These are phyloP conservation scores for Bostrychus sinensis DNA, from an alignment of 2,113 vertebrate species.

Conservation along the genomic window DNA sequence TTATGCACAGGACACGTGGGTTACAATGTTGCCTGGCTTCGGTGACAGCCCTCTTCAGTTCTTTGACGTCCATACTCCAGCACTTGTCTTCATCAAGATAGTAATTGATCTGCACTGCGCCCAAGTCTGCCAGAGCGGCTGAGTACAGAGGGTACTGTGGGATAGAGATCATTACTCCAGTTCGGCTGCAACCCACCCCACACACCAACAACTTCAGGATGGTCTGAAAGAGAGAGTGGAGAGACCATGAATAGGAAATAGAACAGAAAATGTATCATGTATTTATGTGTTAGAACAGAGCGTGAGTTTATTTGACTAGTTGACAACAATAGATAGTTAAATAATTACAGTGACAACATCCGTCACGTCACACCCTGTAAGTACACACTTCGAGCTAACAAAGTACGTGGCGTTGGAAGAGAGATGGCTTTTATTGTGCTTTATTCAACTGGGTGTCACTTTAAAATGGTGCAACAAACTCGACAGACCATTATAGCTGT, in stretches of 20 bases:
- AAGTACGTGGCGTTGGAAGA: neutral
- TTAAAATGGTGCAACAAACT: neutral
- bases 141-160: slow-evolving; percentile 96
- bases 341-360: neutral
- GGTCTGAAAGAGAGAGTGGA: slow-evolving; percentile 68
- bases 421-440: neutral
- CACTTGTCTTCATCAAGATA: slow-evolving; percentile 87
- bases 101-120: slow-evolving; percentile 85
- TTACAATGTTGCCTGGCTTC: slow-evolving; percentile 81
- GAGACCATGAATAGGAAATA: neutral
- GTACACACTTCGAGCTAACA: neutral
- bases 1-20: slow-evolving; percentile 87
- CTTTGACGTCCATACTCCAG: slow-evolving; percentile 85
- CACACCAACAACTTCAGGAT: slow-evolving; percentile 88
- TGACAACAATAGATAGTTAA: neutral
- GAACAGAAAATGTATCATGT: neutral
- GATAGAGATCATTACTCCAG: slow-evolving; percentile 90
- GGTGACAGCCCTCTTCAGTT: slow-evolving; percentile 79
- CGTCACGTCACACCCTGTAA: neutral
- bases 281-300: neutral
- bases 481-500: neutral
- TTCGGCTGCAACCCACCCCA: slow-evolving; percentile 78
- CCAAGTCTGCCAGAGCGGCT: slow-evolving; percentile 83
- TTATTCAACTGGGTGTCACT: neutral
- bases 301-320: neutral